Conservation (phyloP, 1,140 invertebrate species). For the Ips typographus region DNA sequence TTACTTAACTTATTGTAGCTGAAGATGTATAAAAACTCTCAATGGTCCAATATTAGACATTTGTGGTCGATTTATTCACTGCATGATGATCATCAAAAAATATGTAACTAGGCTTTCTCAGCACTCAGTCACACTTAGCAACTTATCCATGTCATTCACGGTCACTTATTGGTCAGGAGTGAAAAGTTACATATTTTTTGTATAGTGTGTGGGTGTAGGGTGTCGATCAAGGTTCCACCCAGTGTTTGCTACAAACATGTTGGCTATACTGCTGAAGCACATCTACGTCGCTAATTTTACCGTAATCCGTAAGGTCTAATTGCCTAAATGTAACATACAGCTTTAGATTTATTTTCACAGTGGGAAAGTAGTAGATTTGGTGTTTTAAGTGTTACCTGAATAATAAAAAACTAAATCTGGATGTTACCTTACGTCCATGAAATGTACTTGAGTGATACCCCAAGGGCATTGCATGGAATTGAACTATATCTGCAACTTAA, state of each 20-base stretch:
- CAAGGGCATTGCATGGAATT: too few species aligned
- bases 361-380: too few species aligned
- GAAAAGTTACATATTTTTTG: slow-evolving; percentile 46
- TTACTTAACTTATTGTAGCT: slow-evolving; percentile 46
- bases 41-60: slow-evolving; percentile 51
- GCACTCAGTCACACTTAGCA: too few species aligned
- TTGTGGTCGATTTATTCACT: slow-evolving; percentile 51
- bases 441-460: too few species aligned
- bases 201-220: slow-evolving; percentile 49
- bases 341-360: too few species aligned
- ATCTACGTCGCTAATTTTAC: slow-evolving; percentile 48
- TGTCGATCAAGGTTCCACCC: slow-evolving; percentile 48
- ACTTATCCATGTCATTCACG: too few species aligned
- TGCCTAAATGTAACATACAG: too few species aligned
- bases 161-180: too few species aligned
- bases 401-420: too few species aligned
- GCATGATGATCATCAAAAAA: slow-evolving; percentile 49
- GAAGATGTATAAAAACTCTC: slow-evolving; percentile 51
- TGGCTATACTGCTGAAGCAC: slow-evolving; percentile 49
- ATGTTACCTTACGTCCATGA: too few species aligned
- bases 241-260: slow-evolving; percentile 51
- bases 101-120: slow-evolving; percentile 41
- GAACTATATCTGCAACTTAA: slow-evolving; percentile 37
- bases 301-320: neutral
- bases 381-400: too few species aligned